These are phyloP conservation scores for Lasioglossum zephyrum DNA, from an alignment of 2,888 invertebrate species.

Conservation along the genomic window DNA sequence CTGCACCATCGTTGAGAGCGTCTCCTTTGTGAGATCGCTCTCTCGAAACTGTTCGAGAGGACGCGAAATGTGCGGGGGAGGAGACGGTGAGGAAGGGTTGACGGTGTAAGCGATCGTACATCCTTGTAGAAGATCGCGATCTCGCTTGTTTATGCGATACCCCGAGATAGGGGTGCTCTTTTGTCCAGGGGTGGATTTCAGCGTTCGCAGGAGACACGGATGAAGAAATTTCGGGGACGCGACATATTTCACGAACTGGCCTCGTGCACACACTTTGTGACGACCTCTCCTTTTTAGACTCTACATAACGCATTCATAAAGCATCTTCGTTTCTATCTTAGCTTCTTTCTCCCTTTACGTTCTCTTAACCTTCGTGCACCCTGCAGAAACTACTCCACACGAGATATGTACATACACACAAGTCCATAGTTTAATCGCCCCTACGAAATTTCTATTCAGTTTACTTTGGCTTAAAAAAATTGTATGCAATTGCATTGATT, in stretches of 20 bases:
- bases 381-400: background rate
- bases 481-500: background rate
- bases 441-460: background rate
- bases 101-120: conserved; percentile 53
- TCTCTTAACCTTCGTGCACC: background rate
- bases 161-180: conserved; percentile 75
- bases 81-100: background rate
- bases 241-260: conserved; percentile 52
- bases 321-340: background rate
- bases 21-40: conserved; percentile 66
- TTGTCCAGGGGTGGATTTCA: conserved; percentile 77
- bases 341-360: background rate
- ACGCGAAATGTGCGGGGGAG: conserved; percentile 16
- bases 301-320: background rate
- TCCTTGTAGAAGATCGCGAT: conserved; percentile 77
- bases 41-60: conserved; percentile 40
- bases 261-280: conserved; percentile 48
- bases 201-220: conserved; percentile 61
- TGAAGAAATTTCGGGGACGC: conserved; percentile 66
- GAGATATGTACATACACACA: background rate
- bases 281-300: conserved; percentile 26
- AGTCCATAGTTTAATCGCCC: background rate
- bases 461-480: background rate
- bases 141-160: conserved; percentile 79
- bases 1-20: conserved; percentile 36